Evolutionary conservation across 2,113 vertebrate genomes (phyloP), one percentile per base, ranked within the genome.

Genomic region (Sprattus sprattus): DNA sequence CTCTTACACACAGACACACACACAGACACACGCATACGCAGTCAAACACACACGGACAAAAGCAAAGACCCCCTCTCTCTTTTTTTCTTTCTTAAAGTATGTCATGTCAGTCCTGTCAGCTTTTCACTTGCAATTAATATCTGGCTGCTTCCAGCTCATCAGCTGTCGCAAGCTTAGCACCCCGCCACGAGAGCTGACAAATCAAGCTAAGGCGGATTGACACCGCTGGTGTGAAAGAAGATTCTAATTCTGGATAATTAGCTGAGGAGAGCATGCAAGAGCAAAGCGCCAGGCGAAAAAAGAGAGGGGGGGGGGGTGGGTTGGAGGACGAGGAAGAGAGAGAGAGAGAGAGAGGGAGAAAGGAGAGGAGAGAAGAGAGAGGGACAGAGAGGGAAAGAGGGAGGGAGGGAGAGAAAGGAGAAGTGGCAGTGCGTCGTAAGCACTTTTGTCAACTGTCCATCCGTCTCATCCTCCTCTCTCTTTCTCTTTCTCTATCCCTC

Each of bases 241-340:
- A 95, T 94, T 95, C 94, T 94, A 95, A 95, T 95, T 96, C 93
- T 85, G 93, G 91, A 95, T 95, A 95, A 95, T 95, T 95, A 96
- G 94, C 94, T 95, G 94, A 95, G 91, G 92, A 94, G 93, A 91
- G 92, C 92, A 93, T 88, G 92, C 85, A 87, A 86, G 89, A 88
- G 89, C 86, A 90, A 78, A 54, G 83, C 84, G 84, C 90, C 84
- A 82, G 67, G 78, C 81, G 49, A 82, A 80, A 49, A 10, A 39
- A 81, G 46, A 18, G 67, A 71, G 46, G 87, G 88, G 83, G 32
- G 25, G 54, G 46, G 87, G 88, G 83, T 25, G 25, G 54, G 80
- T 49, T 47, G 2, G 46, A 67, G 52, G 16, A 47, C 13, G 54
- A 3, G 64, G 18, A 81, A 85, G 39, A 67, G 60, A 28, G 60